A percentile compares a stretch with the other conserved stretches of the same genome.
These are phyloP conservation scores for Acridotheres tristis DNA, from an alignment of 2,797 vertebrate species.

Conservation along the genomic window DNA sequence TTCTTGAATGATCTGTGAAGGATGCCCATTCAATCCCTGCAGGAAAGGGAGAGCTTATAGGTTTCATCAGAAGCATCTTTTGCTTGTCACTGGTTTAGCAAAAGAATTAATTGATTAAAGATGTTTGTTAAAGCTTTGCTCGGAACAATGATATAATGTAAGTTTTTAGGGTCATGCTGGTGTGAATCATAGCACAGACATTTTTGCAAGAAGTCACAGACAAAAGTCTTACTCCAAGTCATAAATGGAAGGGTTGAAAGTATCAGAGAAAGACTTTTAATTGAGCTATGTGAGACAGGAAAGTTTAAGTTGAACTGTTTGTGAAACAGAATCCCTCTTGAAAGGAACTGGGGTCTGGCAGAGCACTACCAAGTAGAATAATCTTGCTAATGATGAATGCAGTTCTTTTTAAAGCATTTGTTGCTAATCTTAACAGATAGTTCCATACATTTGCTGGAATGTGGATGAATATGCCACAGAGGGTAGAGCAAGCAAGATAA, in stretches of 20 bases:
- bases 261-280: neutral
- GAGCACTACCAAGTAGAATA: neutral
- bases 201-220: constrained; percentile 1
- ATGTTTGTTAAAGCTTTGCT: neutral
- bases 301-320: neutral
- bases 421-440: neutral
- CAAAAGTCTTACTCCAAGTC: neutral
- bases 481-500: neutral
- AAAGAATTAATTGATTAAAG: constrained; percentile 12
- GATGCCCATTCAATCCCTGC: neutral
- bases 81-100: neutral
- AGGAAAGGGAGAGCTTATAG: neutral
- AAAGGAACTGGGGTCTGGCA: neutral
- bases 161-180: neutral
- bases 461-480: neutral
- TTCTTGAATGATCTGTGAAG: neutral
- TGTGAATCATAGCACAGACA: neutral
- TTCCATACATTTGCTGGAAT: neutral
- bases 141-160: neutral
- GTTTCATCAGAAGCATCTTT: neutral
- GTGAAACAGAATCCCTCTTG: neutral
- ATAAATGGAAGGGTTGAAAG: neutral
- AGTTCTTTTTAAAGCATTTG: neutral
- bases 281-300: neutral
- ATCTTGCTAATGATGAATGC: neutral